These are phyloP conservation scores for Drosophila willistoni DNA, from an alignment of 1,140 invertebrate genomes.

Conservation along the genomic window DNA sequence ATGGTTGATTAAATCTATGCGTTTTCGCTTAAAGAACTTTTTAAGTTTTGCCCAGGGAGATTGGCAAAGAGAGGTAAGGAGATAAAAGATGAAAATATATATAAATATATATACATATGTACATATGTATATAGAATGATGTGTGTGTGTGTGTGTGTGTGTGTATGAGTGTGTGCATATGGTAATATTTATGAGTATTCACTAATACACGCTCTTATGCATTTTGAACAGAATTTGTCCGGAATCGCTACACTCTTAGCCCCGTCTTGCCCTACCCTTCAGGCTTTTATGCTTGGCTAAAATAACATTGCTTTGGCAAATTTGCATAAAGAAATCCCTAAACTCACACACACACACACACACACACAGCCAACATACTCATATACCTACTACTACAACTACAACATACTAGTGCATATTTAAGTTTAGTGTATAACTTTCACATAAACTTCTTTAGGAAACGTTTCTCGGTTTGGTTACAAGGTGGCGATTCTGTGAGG, in stretches of 20 bases:
- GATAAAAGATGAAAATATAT: conserved; percentile 19
- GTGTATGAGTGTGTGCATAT: conserved; percentile 40
- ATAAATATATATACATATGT: neutral
- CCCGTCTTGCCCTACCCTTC: neutral
- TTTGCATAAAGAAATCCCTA: conserved; percentile 71
- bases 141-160: conserved; percentile 14
- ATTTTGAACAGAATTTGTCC: conserved; percentile 60
- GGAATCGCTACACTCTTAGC: conserved; percentile 26
- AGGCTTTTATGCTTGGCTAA: conserved; percentile 48
- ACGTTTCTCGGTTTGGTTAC: conserved; percentile 23
- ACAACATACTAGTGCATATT: conserved; percentile 46
- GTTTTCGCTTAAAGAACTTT: conserved; percentile 62
- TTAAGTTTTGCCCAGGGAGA: conserved; percentile 40
- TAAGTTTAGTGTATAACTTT: conserved; percentile 62
- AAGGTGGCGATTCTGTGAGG: neutral
- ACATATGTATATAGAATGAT: neutral
- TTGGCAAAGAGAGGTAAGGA: neutral
- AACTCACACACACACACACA: conserved; percentile 40
- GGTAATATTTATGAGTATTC: conserved; percentile 60
- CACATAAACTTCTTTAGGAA: conserved; percentile 59
- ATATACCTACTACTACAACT: conserved; percentile 4
- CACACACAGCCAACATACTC: conserved; percentile 4
- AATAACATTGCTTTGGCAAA: conserved; percentile 64
- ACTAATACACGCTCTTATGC: conserved; percentile 59
- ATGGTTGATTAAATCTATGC: conserved; percentile 59